Percentiles rank a stretch among this genome's conserved stretches.
Conservation (phyloP, 1,140 invertebrate genomes). For the Glossosoma conforme region DNA sequence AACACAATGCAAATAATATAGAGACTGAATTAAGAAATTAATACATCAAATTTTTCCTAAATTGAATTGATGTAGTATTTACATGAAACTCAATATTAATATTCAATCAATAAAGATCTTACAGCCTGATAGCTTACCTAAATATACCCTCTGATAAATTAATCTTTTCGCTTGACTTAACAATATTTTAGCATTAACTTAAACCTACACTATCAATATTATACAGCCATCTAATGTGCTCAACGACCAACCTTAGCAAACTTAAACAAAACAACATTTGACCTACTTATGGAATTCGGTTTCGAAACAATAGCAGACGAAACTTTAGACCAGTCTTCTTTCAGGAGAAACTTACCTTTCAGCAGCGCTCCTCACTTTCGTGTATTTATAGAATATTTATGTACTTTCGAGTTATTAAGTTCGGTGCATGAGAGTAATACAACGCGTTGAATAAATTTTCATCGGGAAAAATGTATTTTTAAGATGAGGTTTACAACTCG, state of each 20-base stretch:
- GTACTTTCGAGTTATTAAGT: slow-evolving; percentile 27
- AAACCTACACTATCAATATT: neutral
- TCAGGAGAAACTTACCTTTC: slow-evolving; percentile 11
- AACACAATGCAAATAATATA: no score
- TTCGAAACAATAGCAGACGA: slow-evolving; percentile 11
- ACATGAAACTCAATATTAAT: no score
- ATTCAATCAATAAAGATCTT: no score
- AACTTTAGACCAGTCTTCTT: slow-evolving; percentile 1
- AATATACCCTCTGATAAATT: no score
- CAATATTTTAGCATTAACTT: no score
- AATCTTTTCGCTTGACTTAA: no score
- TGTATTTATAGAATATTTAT: slow-evolving; percentile 27
- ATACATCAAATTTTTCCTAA: no score
- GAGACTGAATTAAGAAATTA: no score
- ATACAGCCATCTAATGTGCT: slow-evolving; percentile 9
- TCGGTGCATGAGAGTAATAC: slow-evolving; percentile 26
- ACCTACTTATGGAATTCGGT: slow-evolving; percentile 16
- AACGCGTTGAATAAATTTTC: slow-evolving; percentile 30
- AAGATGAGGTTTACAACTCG: slow-evolving; percentile 24
- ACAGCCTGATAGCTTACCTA: no score
- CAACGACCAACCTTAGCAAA: slow-evolving; percentile 11
- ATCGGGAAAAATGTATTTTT: slow-evolving; percentile 25
- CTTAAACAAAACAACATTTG: slow-evolving; percentile 18
- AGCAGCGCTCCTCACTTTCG: slow-evolving; percentile 10
- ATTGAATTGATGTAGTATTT: no score